Base-by-base conservation (phyloP, 1,140 invertebrate species). In the Leptinotarsa undecemlineata region DNA sequence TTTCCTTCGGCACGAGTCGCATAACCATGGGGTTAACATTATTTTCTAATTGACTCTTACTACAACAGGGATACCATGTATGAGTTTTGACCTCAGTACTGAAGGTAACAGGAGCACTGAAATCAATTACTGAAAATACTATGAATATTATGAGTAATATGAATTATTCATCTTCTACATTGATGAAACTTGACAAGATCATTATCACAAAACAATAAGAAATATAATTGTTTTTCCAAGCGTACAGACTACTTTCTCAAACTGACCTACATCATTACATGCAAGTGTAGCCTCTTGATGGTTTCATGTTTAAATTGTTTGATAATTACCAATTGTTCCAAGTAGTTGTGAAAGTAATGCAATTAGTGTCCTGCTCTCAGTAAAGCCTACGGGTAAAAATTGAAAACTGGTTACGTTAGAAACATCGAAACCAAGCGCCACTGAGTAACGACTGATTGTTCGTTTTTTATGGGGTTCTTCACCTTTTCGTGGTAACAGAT, bases 311-410 rank as follows among this genome's bases (percentile, higher is more conserved):
- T 21, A 33, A 66, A 66, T 66, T 5, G 23, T 66, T 68, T 68
- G 66, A 68, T 68, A 68, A 68, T 68, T 68, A n/a, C 3, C 42
- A 68, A 68, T 68, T 68, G 66, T 68, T 68, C 42, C 42, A 42
- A 68, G 66, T 68, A 8, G 6, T 47, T 68, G 66, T 68, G 66
- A 68, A 68, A 68, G 42, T 68, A n/a, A 48, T 48, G 66, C 66
- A 68, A 68, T 68, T 68, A 6, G n/a, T 47, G 17, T 42, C n/a
- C 33, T 19, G 11, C 42, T 68, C 11, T 33, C 66, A 19, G 66
- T 42, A 33, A 68, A 13, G 33, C 33, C 33, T 42, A 42, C 8
- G 66, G 11, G 21, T 33, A 15, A 66, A 66, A 21, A 21, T 13
- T 20, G 66, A 68, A 68, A 68, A 68, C 33, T 68, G 66, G 66